These are phyloP conservation scores for Chrysochloris asiatica DNA, from an alignment of 2,113 vertebrate genomes.

Conservation along the genomic window DNA sequence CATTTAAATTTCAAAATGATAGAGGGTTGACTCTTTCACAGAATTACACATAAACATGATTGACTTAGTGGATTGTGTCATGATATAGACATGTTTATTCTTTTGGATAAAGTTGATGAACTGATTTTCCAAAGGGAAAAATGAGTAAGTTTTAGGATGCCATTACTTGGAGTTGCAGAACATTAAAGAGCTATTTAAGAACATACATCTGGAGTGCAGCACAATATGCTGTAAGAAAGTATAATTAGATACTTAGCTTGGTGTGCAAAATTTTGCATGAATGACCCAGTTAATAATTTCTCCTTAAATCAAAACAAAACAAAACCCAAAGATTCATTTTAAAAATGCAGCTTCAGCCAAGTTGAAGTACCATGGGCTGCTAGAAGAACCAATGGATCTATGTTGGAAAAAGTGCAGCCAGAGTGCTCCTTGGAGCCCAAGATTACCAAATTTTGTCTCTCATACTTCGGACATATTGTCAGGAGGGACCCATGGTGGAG, in stretches of 20 bases:
- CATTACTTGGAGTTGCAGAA: constrained; percentile 10
- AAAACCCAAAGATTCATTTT: constrained; percentile 14
- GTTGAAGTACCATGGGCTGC: not conserved
- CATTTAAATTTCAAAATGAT: not conserved
- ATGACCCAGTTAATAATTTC: constrained; percentile 44
- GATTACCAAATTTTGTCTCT: too few species aligned
- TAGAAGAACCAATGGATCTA: too few species aligned
- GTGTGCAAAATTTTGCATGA: constrained; percentile 54
- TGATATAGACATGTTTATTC: constrained; percentile 15
- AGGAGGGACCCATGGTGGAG: too few species aligned
- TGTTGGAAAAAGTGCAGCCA: too few species aligned
- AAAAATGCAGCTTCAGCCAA: constrained; percentile 36
- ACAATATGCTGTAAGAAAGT: constrained; percentile 21
- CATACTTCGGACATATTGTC: too few species aligned
- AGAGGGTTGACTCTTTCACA: not conserved
- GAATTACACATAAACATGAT: not conserved
- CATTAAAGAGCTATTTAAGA: constrained; percentile 43
- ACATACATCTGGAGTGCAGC: constrained; percentile 14
- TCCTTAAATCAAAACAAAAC: constrained; percentile 45
- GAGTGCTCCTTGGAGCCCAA: too few species aligned
- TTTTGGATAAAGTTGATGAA: constrained; percentile 38
- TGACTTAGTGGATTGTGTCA: not conserved
- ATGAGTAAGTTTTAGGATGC: not conserved
- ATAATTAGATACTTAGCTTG: constrained; percentile 54
- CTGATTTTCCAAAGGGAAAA: not conserved